Evolutionary conservation across 1,140 invertebrate species (phyloP).

Genomic region (Globodera rostochiensis): DNA sequence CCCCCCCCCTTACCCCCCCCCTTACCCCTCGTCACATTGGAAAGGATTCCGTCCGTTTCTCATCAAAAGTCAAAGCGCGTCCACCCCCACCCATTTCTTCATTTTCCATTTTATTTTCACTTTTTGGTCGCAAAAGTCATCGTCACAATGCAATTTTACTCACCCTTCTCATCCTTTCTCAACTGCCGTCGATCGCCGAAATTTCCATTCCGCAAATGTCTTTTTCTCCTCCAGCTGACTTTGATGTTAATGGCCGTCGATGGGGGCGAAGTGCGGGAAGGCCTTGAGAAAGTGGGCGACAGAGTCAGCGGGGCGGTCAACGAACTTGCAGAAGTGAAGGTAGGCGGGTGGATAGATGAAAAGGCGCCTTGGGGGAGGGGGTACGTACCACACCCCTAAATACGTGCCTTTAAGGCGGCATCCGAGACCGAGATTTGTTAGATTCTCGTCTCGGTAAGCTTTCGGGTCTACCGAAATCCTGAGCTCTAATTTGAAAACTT

Average conservation of each 20-base stretch:
- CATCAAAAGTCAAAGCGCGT: no score
- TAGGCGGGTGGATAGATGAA: not conserved
- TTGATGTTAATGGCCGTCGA: not conserved
- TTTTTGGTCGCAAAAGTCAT: no score
- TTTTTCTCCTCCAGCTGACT: not conserved
- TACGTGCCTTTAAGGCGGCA: not conserved
- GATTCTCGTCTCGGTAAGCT: not conserved
- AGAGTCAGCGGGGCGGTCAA: conserved; percentile 2
- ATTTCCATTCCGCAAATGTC: not conserved
- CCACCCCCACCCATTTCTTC: not conserved
- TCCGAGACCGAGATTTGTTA: not conserved
- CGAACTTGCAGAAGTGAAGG: conserved; percentile 12
- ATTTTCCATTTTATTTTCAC: not conserved
- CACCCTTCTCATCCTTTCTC: not conserved
- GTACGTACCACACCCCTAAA: no score
- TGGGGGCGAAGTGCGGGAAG: not conserved
- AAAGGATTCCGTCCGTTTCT: no score
- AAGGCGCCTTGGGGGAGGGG: not conserved
- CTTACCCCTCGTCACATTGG: no score
- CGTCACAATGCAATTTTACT: no score
- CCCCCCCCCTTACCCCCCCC: no score
- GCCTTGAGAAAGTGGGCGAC: not conserved
- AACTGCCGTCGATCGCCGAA: not conserved
- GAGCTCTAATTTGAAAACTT: no score
- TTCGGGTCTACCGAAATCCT: no score